Conservation (phyloP, 2,888 invertebrate genomes). For the Catotricha subobsoleta region DNA sequence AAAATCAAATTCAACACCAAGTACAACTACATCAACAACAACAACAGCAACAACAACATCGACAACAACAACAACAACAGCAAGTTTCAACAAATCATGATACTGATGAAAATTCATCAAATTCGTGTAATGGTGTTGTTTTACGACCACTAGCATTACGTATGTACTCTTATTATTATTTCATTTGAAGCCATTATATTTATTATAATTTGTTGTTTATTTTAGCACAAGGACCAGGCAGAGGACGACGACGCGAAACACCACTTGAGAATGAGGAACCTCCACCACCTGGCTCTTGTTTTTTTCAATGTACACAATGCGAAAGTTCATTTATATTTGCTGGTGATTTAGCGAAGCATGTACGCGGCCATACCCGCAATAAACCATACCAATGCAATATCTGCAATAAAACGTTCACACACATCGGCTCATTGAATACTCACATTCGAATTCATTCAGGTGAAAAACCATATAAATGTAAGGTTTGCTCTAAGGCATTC, state of each 20-base stretch:
- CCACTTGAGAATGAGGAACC: conserved; percentile 3
- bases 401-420: conserved; percentile 28
- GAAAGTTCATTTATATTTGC: conserved; percentile 27
- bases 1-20: not conserved
- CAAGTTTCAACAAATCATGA: too few species aligned
- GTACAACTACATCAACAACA: not conserved
- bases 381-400: conserved; percentile 30
- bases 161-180: too few species aligned
- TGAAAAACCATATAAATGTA: conserved; percentile 29
- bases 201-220: conserved; percentile 8
- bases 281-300: conserved; percentile 6
- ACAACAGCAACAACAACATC: not conserved
- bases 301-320: conserved; percentile 15
- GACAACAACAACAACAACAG: not conserved
- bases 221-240: conserved; percentile 15
- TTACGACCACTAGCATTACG: conserved; percentile 2
- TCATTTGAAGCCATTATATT: not conserved
- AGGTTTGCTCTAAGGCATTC: conserved; percentile 28
- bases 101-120: conserved; percentile 10
- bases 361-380: conserved; percentile 28
- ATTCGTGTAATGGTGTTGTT: conserved; percentile 8
- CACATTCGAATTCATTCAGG: conserved; percentile 30
- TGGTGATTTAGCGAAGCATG: conserved; percentile 30
- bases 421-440: conserved; percentile 29
- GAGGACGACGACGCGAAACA: conserved; percentile 9